These are phyloP conservation scores for Drosophila repleta DNA, from an alignment of 1,140 invertebrate species.

Conservation along the genomic window DNA sequence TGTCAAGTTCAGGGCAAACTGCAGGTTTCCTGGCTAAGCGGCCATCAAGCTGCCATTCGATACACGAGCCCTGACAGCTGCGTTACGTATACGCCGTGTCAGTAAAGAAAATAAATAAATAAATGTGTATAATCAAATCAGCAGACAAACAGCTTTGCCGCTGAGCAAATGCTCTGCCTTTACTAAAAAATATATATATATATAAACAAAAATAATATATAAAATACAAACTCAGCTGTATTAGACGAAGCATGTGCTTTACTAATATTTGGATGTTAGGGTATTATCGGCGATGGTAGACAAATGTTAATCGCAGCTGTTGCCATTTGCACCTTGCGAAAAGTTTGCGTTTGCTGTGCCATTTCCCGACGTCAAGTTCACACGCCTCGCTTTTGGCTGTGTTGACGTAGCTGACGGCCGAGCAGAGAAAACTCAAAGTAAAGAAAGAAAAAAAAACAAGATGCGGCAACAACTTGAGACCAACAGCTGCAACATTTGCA, in stretches of 20 bases:
- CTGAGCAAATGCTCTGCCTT: not conserved
- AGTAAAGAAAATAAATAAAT: not conserved
- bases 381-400: constrained; percentile 26
- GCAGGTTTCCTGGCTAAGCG: constrained; percentile 41
- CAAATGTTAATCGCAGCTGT: constrained; percentile 37
- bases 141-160: not conserved
- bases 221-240: too few species aligned
- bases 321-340: constrained; percentile 54
- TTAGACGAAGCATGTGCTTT: too few species aligned
- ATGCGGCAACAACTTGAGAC: constrained; percentile 15
- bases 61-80: constrained; percentile 34
- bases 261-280: not conserved
- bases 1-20: constrained; percentile 56
- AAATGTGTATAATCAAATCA: not conserved
- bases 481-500: constrained; percentile 40
- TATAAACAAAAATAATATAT: not conserved
- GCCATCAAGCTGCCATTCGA: constrained; percentile 43
- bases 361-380: constrained; percentile 46
- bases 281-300: not conserved
- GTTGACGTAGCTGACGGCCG: constrained; percentile 47
- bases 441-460: not conserved
- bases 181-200: not conserved
- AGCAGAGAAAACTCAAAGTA: not conserved
- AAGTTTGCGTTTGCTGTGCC: constrained; percentile 28
- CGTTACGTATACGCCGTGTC: constrained; percentile 37